Evolutionary conservation across 2,797 vertebrate species (phyloP), one percentile per base, ranked within the genome.

Genomic region (Sebastes kiyomatsui): DNA sequence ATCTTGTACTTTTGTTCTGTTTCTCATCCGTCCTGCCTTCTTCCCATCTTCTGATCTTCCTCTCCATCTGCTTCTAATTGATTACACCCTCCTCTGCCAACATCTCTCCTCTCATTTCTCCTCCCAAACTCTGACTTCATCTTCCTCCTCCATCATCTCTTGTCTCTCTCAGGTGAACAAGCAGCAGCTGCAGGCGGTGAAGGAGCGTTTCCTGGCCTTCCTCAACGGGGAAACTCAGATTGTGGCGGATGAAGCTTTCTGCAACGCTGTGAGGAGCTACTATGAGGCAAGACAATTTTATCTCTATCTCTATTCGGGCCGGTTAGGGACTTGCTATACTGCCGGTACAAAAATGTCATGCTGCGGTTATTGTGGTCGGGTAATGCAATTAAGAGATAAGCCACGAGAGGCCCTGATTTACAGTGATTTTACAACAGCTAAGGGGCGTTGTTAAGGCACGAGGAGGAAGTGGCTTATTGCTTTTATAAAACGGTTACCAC

Each of bases 231-330:
- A 99, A 71, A 98, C 96, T 0, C 97, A 98, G 88, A 99, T 99
- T 0, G 93, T 98, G 42, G 98, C 98, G 0, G 98, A 99, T 58
- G 98, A 99, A 94, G 98, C 98, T 9, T 99, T 99, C 95, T 99
- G 97, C 90, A 99, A 99, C 35, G 98, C 98, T 0, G 97, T 98
- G 69, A 94, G 97, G 70, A 99, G 97, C 93, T 99, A 99, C 93
- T 97, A 97, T 4, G 97, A 99, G 97, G 98, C 94, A 95, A 96
- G 96, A 55, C 1, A 1, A 13, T n/a, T 55, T 30, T 32, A 10
- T 61, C 16, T 28, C n/a, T 56, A 0, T 4, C 42, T 56, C 35
- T 54, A 54, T 54, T 54, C n/a, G 18, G 46, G 46, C 18, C 8
- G 46, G 54, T 56, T 25, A 13, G 54, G 54, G 54, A 56, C 16